Base-by-base conservation (phyloP, 35 echinoderm and acorn worm genomes). In the Heliocidaris tuberculata region DNA sequence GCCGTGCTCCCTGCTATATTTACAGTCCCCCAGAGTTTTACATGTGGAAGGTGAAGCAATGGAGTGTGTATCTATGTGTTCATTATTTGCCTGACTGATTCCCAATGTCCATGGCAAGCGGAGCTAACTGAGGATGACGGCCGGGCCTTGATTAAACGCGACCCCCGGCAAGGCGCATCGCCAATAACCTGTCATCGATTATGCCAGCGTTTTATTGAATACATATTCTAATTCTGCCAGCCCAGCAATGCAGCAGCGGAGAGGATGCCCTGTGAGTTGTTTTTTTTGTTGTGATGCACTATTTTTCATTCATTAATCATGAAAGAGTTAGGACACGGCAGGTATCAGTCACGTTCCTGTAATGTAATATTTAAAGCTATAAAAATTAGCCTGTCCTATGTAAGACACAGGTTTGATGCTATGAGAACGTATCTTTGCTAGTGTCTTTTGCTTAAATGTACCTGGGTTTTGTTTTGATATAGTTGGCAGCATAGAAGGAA, bases 31-130 rank as follows among this genome's bases (percentile, higher is more conserved):
- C 15, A 27, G 19, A 78, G 17, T 24, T 78, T 78, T n/a, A 78
- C 65, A 78, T 78, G 65, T 21, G 65, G 27, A 78, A 78, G 27
- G 27, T 78, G 65, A 78, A 78, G 65, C 65, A 32, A 27, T 47
- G 87, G 87, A 89, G 47, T 89, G 87, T 89, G 87, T 89, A 89
- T 89, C 87, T 89, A 48, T 89, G 47, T 48, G 87, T 89, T 89
- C 87, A 89, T 89, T 89, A 89, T 89, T 32, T 48, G 87, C 87
- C 87, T 89, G 87, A 89, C 87, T 30, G 87, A 32, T 47, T 48
- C 31, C 47, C 87, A 89, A 89, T 89, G 32, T 27, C 31, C 47
- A 48, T 48, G 31, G 87, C 7, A 89, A 48, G 87, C 87, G 47
- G 87, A 32, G 31, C 87, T 89, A 89, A 89, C 31, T 89, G 87